Conservation (phyloP, 2,797 vertebrate species). For the Miichthys miiuy region DNA sequence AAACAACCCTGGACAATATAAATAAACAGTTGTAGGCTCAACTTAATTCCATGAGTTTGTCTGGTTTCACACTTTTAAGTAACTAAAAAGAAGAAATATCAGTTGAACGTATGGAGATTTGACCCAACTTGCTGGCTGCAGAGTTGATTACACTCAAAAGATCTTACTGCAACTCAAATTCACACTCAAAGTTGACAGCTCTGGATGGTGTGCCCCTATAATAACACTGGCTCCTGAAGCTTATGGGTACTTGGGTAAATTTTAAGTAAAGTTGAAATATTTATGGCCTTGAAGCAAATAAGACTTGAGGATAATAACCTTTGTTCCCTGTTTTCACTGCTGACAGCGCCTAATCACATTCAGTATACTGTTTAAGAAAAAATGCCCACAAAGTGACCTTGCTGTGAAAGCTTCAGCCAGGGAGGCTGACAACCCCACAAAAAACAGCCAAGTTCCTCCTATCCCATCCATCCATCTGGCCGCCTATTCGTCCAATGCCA, state of each 20-base stretch:
- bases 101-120: too few species aligned
- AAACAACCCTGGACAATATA: too few species aligned
- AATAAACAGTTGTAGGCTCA: too few species aligned
- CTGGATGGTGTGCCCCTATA: neutral
- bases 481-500: slow-evolving; percentile 55
- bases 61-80: too few species aligned
- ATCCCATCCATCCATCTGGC: slow-evolving; percentile 47
- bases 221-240: neutral
- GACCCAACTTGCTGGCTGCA: too few species aligned
- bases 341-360: slow-evolving; percentile 35
- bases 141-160: too few species aligned
- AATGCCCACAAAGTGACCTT: slow-evolving; percentile 69
- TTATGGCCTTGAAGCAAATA: neutral
- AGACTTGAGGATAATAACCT: slow-evolving; percentile 16
- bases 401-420: slow-evolving; percentile 44
- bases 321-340: slow-evolving; percentile 27
- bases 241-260: neutral
- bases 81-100: too few species aligned
- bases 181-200: too few species aligned
- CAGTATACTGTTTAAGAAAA: slow-evolving; percentile 32
- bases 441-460: slow-evolving; percentile 24
- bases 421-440: slow-evolving; percentile 33
- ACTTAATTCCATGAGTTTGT: too few species aligned
- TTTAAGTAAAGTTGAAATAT: neutral
- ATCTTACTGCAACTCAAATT: too few species aligned